phyloP scores from a whole-genome alignment of 2,113 vertebrate genomes.

The Gallinago undulata region DNA sequence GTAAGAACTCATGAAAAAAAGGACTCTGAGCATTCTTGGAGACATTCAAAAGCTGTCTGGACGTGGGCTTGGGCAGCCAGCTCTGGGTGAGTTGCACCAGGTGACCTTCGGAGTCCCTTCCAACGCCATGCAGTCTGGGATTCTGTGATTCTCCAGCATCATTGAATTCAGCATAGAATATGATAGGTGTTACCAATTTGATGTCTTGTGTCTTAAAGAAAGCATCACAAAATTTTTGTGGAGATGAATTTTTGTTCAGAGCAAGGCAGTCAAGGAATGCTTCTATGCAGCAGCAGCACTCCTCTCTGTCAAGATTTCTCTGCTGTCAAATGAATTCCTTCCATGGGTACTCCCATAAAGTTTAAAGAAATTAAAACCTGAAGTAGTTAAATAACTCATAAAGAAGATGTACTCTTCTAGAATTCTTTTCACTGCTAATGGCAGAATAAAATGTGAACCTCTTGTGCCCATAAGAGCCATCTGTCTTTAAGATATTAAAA shows the following conservation, averaged over 20 bases:
- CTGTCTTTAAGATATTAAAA: not conserved
- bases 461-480: not conserved
- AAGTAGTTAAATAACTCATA: not conserved
- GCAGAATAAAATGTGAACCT: not conserved
- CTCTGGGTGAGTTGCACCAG: not conserved
- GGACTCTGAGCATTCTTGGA: not conserved
- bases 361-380: not conserved
- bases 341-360: not conserved
- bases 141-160: not conserved
- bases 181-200: not conserved
- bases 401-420: not conserved
- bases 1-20: not conserved
- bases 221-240: not conserved
- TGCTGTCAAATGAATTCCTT: not conserved
- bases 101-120: not conserved
- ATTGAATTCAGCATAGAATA: not conserved
- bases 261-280: not conserved
- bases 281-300: not conserved
- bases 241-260: not conserved
- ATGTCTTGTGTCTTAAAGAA: not conserved
- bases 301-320: not conserved
- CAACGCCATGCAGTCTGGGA: not conserved
- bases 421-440: not conserved
- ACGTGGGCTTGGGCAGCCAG: not conserved
- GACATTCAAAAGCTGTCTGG: not conserved